Conservation (phyloP, 2,888 invertebrate species). For the Steromphala cineraria region DNA sequence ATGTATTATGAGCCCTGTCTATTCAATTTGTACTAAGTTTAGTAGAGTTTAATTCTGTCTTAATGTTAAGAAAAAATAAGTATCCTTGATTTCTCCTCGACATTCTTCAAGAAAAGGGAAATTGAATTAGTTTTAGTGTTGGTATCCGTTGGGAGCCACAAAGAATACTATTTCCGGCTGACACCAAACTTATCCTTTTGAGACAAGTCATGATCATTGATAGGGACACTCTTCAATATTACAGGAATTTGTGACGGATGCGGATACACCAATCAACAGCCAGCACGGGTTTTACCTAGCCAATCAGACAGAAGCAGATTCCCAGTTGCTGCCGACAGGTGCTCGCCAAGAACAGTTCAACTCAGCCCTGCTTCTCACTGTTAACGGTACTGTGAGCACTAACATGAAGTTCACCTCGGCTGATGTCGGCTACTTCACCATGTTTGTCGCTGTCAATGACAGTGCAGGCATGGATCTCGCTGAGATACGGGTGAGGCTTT, state of each 20-base stretch:
- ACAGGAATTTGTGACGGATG: not conserved
- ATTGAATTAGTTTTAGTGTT: too few species aligned
- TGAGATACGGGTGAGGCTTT: not conserved
- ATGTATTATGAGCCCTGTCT: too few species aligned
- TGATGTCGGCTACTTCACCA: not conserved
- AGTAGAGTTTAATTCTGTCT: too few species aligned
- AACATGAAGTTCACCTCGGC: not conserved
- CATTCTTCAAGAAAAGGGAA: too few species aligned
- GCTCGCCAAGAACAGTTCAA: not conserved
- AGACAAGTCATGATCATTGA: not conserved
- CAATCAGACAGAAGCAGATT: not conserved
- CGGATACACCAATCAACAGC: not conserved
- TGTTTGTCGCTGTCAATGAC: not conserved
- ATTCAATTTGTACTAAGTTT: too few species aligned
- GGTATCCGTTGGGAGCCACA: not conserved
- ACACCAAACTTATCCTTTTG: too few species aligned
- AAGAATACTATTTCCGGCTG: not conserved
- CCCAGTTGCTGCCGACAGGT: not conserved
- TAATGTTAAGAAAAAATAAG: too few species aligned
- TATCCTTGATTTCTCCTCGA: too few species aligned
- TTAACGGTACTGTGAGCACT: constrained; percentile 2
- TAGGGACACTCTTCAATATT: not conserved
- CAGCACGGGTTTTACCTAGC: not conserved
- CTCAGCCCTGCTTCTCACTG: not conserved
- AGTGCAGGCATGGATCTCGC: not conserved